Conservation (phyloP, 2,888 invertebrate genomes). For the Eristalis intricaria region DNA sequence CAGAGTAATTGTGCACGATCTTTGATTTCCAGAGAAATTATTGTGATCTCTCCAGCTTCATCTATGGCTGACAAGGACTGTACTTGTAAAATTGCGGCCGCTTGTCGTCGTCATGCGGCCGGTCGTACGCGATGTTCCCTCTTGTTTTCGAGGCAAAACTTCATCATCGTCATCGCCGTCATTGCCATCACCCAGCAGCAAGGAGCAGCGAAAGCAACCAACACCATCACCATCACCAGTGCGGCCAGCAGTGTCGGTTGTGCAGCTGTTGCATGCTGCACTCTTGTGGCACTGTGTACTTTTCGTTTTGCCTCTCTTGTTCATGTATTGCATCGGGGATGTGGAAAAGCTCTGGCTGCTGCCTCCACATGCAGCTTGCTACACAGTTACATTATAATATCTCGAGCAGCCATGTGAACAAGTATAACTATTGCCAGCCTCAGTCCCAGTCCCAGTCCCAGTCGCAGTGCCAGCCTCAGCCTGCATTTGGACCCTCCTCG, state of each 20-base stretch:
- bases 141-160: slow-evolving; percentile 60
- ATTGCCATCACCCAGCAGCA: slow-evolving; percentile 56
- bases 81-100: slow-evolving; percentile 68
- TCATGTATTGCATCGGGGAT: slow-evolving; percentile 57
- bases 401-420: slow-evolving; percentile 69
- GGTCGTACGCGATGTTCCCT: slow-evolving; percentile 60
- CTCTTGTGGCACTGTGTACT: slow-evolving; percentile 21
- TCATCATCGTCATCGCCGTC: slow-evolving; percentile 61
- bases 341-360: slow-evolving; percentile 56
- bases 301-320: slow-evolving; percentile 18
- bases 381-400: slow-evolving; percentile 70
- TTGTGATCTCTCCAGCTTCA: slow-evolving; percentile 67
- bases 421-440: slow-evolving; percentile 58
- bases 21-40: slow-evolving; percentile 71
- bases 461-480: slow-evolving; percentile 7
- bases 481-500: slow-evolving; percentile 64
- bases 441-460: slow-evolving; percentile 8
- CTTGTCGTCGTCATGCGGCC: slow-evolving; percentile 28
- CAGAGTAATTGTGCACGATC: slow-evolving; percentile 72
- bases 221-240: slow-evolving; percentile 1
- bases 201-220: slow-evolving; percentile 8
- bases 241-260: neutral
- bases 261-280: slow-evolving; percentile 21
- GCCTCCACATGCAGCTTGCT: slow-evolving; percentile 57
- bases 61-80: slow-evolving; percentile 71